Base-by-base conservation (phyloP, 2,888 invertebrate species). In the Teleiodes luculella region DNA sequence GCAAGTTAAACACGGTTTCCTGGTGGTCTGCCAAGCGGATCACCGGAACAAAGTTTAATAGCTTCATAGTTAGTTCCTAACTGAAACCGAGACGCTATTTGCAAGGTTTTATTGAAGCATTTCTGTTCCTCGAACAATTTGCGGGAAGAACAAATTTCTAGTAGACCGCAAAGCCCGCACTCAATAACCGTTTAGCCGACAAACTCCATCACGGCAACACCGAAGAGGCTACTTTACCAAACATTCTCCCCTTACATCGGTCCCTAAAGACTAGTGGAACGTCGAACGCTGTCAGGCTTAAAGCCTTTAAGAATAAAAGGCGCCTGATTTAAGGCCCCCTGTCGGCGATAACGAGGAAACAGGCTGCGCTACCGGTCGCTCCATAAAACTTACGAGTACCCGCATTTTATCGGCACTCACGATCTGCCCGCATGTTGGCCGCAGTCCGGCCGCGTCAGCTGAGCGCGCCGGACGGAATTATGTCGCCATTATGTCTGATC, bases 311-410 rank as follows among this genome's bases (percentile, higher is more conserved):
- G 82, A 80, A 84, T 79, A 83, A 77, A 82, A 78, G 76, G 74
- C 70, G 71, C 62, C 78, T 86, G 86, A 86, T 86, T 86, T 83
- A 85, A 76, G 72, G 79, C 79, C 76, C 73, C 78, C 69, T 67
- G 77, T 70, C 75, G 78, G 75, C 80, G 87, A 87, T 87, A 87
- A 84, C 83, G 80, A 76, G 78, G 72, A 78, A 80, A 78, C 83
- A 77, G 76, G 74, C 78, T 72, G 68, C 69, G 76, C 78, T 74
- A 78, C 78, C 74, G 78, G 74, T 71, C 76, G 72, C 75, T 75
- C 76, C 76, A 84, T 86, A 84, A 86, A 84, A 81, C 78, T 79
- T 74, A 67, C 74, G 74, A 80, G 80, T 80, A 81, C 77, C 80
- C 77, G 73, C 77, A 70, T 75, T 78, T 80, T 79, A 82, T 83